Base-by-base conservation (phyloP, 2,113 vertebrate species). In the Chaenocephalus aceratus region DNA sequence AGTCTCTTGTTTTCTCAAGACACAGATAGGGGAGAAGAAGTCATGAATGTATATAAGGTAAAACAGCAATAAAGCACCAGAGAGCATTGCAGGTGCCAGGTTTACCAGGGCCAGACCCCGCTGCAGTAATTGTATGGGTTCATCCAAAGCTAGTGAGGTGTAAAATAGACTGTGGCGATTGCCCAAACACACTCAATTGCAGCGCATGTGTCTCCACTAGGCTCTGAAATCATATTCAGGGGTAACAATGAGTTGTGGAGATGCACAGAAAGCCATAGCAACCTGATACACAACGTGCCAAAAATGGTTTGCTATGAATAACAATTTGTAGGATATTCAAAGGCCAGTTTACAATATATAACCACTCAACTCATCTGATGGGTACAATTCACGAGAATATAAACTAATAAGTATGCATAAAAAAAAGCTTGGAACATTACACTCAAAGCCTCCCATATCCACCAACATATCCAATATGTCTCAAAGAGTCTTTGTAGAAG, bases 1-100 rank as follows among this genome's bases (percentile, higher is more conserved):
- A 78, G 77, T 30, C 71, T 84, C 41, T 74, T 81, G 81, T 84
- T 90, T 89, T 61, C 58, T 85, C 82, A 73, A 80, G 61, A 85
- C 72, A 71, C 64, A 82, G 74, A 84, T 70, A 80, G 64, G 86
- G 79, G 80, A 86, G 77, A 88, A 88, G 80, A 84, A 80, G 81
- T 92, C 88, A 88, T 92, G 89, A 89, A 92, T 94, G 92, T 93
- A 91, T 92, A 93, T 90, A 86, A 91, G 85, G 75, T 93, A 86
- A 51, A 68, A 79, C 48, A 74, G 84, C 85, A 84, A 82, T 60
- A 75, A 69, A 64, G 74, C 75, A 80, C 71, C 41, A 7, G 49
- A 57, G 78, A 86, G 80, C 69, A 75, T 79, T 59, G 68, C 63
- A 51, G 3, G 74, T 84, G 84, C 86, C 57, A 81, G 86, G 83